Base-by-base conservation (phyloP, 2,888 invertebrate species). In the Scaptodrosophila latifasciaeformis region DNA sequence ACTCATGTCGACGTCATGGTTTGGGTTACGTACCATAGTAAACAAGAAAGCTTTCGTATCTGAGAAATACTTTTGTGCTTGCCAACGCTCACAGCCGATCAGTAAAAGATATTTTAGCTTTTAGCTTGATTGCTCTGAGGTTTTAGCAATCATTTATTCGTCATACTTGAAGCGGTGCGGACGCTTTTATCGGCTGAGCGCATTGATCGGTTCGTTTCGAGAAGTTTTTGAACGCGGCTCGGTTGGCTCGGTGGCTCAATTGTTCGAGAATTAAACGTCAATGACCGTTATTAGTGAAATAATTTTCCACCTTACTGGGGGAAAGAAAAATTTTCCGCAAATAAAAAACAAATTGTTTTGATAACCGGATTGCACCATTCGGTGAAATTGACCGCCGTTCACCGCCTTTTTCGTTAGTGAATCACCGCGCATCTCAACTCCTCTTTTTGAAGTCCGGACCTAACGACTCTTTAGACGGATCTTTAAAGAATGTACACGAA, bases 1-100 rank as follows among this genome's bases (percentile, higher is more conserved):
- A 19, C 39, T 81, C 74, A 76, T 34, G 51, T 21, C 62, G 54
- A 78, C 81, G 79, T 78, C 81, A 78, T 67, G 43, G 53, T 49
- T 53, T 12, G 48, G 49, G 50, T 2, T 5, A 18, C 13, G 18
- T 1, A 2, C 37, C 5, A 15, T 34, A 29, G 31, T 30, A 40
- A 39, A 21, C 12, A 34, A 27, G 35, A 56, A 54, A 49, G 59
- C 49, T 30, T n/a, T 17, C 34, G 17, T 24, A 13, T 34, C 18
- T 29, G 27, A 24, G 21, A 30, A 46, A 52, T 63, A 63, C 63
- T 61, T 51, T 39, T 42, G 2, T 10, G 5, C 61, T n/a, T n/a
- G 24, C 13, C n/a, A n/a, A n/a, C n/a, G 7, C 44, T 24, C 29
- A 27, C 19, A 24, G 21, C 27, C 29, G n/a, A 5, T n/a, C n/a